phyloP scores from a whole-genome alignment of 2,113 vertebrate species.

The Siphamia tubifer region DNA sequence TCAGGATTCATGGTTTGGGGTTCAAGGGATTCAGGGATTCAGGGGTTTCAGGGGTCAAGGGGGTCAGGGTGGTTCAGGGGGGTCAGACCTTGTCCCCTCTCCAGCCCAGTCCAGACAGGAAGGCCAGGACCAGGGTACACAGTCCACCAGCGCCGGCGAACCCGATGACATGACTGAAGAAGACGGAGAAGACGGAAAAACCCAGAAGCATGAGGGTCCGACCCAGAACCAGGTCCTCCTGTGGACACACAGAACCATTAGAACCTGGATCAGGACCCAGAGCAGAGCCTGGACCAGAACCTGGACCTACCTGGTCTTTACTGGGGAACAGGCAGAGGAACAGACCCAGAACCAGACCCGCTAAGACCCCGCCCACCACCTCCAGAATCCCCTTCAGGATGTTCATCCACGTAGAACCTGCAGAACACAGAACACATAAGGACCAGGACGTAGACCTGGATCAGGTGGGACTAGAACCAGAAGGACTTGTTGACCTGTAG shows the following conservation, averaged over 20 bases:
- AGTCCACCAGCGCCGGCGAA: conserved; percentile 90
- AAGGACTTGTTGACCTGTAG: conserved; percentile 78
- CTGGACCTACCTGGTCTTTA: conserved; percentile 59
- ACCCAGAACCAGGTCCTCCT: conserved; percentile 79
- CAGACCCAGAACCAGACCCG: conserved; percentile 86
- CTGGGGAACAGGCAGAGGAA: conserved; percentile 86
- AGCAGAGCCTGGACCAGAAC: not conserved
- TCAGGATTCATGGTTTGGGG: too few species aligned
- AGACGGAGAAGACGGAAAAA: conserved; percentile 86
- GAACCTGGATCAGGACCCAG: not conserved
- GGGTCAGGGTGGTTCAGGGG: too few species aligned
- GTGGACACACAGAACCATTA: not conserved
- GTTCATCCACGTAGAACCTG: conserved; percentile 89
- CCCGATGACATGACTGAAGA: conserved; percentile 80
- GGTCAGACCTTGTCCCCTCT: conserved; percentile 85
- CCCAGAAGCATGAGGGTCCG: conserved; percentile 83
- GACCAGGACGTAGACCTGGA: not conserved
- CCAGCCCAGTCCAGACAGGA: conserved; percentile 90
- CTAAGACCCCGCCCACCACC: conserved; percentile 84
- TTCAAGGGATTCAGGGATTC: too few species aligned
- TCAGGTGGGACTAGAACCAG: accelerated
- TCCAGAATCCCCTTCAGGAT: conserved; percentile 87
- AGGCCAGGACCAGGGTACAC: conserved; percentile 88
- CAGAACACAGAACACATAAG: not conserved
- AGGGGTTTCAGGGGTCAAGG: too few species aligned